phyloP scores from a whole-genome alignment of 2,113 vertebrate species.

The Daubentonia madagascariensis region DNA sequence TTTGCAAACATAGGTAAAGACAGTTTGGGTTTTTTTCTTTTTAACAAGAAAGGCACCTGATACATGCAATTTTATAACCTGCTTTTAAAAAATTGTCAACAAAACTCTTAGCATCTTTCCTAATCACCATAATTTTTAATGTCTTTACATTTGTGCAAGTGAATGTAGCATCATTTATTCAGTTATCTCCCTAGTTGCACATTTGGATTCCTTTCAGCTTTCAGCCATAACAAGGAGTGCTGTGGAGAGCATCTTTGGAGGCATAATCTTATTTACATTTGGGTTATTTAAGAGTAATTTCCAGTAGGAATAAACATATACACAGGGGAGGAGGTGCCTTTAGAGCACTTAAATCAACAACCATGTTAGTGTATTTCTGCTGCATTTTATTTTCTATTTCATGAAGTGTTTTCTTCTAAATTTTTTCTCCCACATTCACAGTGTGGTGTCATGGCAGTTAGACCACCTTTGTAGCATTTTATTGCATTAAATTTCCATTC shows the following conservation, averaged over 20 bases:
- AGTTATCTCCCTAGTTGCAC: background rate
- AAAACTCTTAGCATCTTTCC: background rate
- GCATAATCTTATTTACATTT: background rate
- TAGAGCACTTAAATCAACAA: background rate
- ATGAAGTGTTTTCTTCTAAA: background rate
- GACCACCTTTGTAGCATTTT: background rate
- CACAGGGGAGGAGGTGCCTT: background rate
- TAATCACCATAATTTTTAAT: background rate
- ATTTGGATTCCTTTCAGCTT: background rate
- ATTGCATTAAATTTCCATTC: background rate
- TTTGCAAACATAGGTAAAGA: background rate
- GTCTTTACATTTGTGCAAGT: background rate
- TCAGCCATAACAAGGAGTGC: background rate
- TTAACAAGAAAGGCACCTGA: background rate
- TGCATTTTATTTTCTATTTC: background rate
- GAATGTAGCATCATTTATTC: background rate
- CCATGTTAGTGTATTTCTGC: background rate
- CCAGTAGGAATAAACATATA: background rate
- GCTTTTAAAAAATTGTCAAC: background rate
- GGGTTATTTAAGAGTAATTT: constrained; percentile 20
- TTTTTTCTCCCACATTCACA: background rate
- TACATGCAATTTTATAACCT: background rate
- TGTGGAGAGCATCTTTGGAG: background rate
- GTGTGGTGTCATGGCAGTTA: background rate
- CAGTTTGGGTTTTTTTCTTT: background rate